These are phyloP conservation scores for Periparus ater DNA, from an alignment of 2,797 vertebrate genomes.

Conservation along the genomic window DNA sequence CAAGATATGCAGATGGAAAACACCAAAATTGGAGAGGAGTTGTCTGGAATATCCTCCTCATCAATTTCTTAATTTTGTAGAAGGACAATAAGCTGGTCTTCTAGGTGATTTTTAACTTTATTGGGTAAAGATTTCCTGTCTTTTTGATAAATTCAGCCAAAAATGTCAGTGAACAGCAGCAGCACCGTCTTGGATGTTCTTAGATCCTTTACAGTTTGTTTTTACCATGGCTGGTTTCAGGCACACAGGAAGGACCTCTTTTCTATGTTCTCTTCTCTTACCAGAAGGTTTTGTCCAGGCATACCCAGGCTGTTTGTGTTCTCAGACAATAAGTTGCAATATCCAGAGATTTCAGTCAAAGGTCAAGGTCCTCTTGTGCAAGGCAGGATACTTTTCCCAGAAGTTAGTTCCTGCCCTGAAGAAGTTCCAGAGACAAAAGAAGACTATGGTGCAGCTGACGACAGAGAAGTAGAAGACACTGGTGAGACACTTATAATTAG, in stretches of 20 bases:
- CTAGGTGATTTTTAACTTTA: slow-evolving; percentile 21
- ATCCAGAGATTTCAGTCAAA: slow-evolving; percentile 5
- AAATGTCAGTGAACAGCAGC: background rate
- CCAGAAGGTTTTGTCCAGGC: background rate
- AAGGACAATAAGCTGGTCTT: background rate
- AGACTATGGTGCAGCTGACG: background rate
- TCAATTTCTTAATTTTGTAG: background rate
- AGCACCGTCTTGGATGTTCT: background rate
- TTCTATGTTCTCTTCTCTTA: background rate
- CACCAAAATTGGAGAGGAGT: background rate
- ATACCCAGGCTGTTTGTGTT: background rate
- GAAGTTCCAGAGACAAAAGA: slow-evolving; percentile 1
- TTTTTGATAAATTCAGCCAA: slow-evolving; percentile 22
- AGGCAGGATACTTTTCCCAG: background rate
- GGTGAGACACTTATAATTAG: slow-evolving; percentile 4
- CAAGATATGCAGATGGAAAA: background rate
- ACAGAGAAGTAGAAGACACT: background rate
- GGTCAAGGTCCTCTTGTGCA: slow-evolving; percentile 15
- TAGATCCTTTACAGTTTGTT: background rate
- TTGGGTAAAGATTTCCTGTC: slow-evolving; percentile 41
- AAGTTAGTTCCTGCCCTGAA: background rate
- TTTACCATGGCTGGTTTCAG: background rate
- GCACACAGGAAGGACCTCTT: background rate
- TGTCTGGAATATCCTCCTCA: background rate
- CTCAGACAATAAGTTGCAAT: background rate